phyloP scores from a whole-genome alignment of 2,888 invertebrate species.

The Pheosia tremula region DNA sequence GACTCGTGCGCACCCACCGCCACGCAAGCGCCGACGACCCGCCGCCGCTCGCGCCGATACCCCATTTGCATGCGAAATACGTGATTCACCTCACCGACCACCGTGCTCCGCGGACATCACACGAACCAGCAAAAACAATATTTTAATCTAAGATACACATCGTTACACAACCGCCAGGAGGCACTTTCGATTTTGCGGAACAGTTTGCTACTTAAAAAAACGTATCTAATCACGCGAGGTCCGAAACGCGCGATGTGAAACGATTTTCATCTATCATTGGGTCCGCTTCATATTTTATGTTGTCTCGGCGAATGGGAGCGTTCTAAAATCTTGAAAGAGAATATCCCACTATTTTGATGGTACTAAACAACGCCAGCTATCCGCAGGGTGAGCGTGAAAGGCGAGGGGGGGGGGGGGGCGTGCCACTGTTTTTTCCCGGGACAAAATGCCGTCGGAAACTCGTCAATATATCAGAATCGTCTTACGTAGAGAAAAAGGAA shows the following conservation, averaged over 20 bases:
- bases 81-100: conserved; percentile 33
- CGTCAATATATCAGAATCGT: conserved; percentile 65
- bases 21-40: conserved; percentile 29
- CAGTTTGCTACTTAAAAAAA: conserved; percentile 31
- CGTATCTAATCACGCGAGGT: conserved; percentile 40
- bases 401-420: conserved; percentile 21
- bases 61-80: conserved; percentile 51
- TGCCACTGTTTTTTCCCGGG: conserved; percentile 47
- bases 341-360: conserved; percentile 45
- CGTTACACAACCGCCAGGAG: background rate
- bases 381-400: conserved; percentile 16
- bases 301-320: conserved; percentile 32
- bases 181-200: conserved; percentile 33
- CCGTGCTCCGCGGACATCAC: conserved; percentile 2
- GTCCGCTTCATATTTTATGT: conserved; percentile 51
- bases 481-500: conserved; percentile 40
- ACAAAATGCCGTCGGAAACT: conserved; percentile 53
- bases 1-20: conserved; percentile 37
- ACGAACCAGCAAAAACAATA: background rate
- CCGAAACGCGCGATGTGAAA: conserved; percentile 24
- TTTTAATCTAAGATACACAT: conserved; percentile 14
- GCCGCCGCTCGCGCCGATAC: conserved; percentile 29
- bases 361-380: conserved; percentile 48
- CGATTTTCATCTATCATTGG: conserved; percentile 47
- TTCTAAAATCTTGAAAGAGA: conserved; percentile 47